Evolutionary conservation across 2,113 vertebrate genomes (phyloP).

Genomic region (Sylvietta virens): DNA sequence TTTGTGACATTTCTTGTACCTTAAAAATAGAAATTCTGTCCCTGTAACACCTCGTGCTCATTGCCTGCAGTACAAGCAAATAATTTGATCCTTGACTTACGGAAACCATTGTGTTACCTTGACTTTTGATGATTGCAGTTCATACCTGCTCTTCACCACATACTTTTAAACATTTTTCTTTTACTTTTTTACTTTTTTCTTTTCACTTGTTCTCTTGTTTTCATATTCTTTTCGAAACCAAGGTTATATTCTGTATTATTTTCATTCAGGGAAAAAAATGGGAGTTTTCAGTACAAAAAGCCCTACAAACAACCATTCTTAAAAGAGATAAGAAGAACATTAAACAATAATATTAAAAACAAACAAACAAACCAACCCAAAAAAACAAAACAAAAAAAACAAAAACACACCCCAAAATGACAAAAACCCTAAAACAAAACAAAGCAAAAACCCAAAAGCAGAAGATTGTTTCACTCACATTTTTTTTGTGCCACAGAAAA

Average conservation of each 20-base stretch:
- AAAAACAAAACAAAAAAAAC: accelerated
- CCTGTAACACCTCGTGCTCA: accelerated
- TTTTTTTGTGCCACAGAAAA: background rate
- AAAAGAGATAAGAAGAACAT: background rate
- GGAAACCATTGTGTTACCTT: background rate
- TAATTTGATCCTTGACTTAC: background rate
- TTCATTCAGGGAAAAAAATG: background rate
- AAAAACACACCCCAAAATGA: background rate
- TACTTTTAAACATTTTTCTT: background rate
- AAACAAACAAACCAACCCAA: background rate
- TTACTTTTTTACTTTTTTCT: background rate
- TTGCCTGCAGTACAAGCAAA: background rate
- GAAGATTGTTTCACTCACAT: background rate
- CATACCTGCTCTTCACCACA: background rate
- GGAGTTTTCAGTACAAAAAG: background rate
- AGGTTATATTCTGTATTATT: background rate
- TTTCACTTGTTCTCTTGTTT: background rate
- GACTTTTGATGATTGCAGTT: background rate
- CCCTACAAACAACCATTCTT: background rate
- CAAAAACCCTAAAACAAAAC: background rate
- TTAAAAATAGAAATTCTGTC: background rate
- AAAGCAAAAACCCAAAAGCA: background rate
- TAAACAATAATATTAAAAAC: background rate
- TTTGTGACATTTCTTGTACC: background rate
- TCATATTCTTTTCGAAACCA: background rate